These are phyloP conservation scores for Eriocheir sinensis DNA, from an alignment of 1,140 invertebrate genomes.

Conservation along the genomic window DNA sequence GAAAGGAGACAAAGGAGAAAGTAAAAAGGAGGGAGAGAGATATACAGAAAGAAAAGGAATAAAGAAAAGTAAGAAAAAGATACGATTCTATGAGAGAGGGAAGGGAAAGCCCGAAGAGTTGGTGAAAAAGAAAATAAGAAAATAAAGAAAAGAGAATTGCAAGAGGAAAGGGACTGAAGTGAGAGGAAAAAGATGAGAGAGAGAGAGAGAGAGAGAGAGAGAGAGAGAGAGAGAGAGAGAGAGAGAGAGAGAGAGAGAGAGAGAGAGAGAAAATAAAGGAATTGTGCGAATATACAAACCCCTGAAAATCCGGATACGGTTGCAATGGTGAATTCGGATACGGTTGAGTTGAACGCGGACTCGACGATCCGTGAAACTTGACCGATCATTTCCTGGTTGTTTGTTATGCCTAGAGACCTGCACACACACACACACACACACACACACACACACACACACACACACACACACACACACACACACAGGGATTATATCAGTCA, in stretches of 20 bases:
- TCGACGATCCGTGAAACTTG: neutral
- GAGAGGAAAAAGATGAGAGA: constrained; percentile 32
- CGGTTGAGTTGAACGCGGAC: too few species aligned
- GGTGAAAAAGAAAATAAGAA: constrained; percentile 7
- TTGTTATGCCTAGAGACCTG: neutral
- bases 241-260: constrained; percentile 41
- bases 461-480: neutral
- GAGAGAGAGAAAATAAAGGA: neutral
- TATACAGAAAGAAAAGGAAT: neutral
- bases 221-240: constrained; percentile 54
- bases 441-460: neutral
- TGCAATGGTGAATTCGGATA: too few species aligned
- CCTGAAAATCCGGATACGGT: too few species aligned
- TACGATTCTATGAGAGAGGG: too few species aligned
- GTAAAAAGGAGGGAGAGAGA: too few species aligned
- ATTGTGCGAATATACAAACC: neutral
- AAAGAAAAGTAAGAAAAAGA: neutral
- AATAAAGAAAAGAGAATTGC: too few species aligned
- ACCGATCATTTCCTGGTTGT: neutral
- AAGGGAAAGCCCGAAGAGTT: neutral
- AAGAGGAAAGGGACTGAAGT: neutral
- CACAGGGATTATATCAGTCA: too few species aligned
- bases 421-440: constrained; percentile 7
- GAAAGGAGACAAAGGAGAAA: too few species aligned
- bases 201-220: constrained; percentile 56